Evolutionary conservation across 1,140 invertebrate species (phyloP).

Genomic region (Periplaneta americana): DNA sequence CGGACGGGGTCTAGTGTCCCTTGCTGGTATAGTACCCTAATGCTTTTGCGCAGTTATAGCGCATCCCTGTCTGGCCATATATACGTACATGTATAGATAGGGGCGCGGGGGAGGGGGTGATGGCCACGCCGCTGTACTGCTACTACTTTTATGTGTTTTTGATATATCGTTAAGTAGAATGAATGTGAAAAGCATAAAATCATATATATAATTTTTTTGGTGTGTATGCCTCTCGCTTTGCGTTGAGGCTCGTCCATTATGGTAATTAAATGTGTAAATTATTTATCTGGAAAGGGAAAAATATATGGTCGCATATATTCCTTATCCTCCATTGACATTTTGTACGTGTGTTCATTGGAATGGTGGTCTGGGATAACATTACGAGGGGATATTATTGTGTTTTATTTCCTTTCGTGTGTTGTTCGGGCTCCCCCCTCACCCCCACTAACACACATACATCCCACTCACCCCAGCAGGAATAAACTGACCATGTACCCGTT

Average conservation of each 20-base stretch:
- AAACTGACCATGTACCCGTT: neutral
- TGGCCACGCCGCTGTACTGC: neutral
- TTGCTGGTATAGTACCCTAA: neutral
- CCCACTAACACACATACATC: neutral
- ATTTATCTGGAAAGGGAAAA: neutral
- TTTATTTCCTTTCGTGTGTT: neutral
- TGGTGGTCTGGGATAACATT: neutral
- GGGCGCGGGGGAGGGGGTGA: neutral
- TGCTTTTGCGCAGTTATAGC: neutral
- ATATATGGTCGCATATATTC: neutral
- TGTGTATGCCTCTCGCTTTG: neutral
- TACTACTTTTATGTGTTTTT: conserved; percentile 13
- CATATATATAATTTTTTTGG: conserved; percentile 1
- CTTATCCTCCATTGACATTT: neutral
- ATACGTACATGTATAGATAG: neutral
- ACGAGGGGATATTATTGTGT: neutral
- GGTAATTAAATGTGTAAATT: conserved; percentile 17
- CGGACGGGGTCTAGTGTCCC: neutral
- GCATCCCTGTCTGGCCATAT: neutral
- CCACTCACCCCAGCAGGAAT: neutral
- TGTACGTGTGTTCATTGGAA: neutral
- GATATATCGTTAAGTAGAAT: conserved; percentile 19
- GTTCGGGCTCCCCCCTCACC: neutral
- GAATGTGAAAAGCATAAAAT: conserved; percentile 16
- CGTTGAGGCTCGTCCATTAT: conserved; percentile 16